A percentile compares a stretch with the other conserved stretches of the same genome.
Evolutionary conservation across 2,888 invertebrate genomes (phyloP).

Genomic region (Drosophila peninsularis): DNA sequence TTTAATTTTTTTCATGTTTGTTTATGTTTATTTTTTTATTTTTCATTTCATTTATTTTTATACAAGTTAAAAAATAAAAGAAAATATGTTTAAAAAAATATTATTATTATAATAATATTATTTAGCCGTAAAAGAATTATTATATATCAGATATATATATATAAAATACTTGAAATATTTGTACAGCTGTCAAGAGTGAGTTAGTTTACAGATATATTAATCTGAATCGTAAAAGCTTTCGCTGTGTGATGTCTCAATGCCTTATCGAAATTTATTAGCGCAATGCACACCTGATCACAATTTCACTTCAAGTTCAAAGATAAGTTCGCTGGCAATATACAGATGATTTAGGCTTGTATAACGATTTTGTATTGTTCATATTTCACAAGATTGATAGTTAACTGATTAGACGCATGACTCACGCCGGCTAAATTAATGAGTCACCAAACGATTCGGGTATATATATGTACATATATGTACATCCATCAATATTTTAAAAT

Average conservation of each 20-base stretch:
- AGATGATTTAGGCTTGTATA: conserved; percentile 1
- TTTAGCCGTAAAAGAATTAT: too few species aligned
- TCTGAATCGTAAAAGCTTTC: not conserved
- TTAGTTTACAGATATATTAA: not conserved
- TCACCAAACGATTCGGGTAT: not conserved
- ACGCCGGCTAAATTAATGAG: conserved; percentile 20
- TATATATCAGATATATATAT: not conserved
- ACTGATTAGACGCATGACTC: conserved; percentile 45
- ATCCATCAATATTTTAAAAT: not conserved
- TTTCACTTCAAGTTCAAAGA: conserved; percentile 9
- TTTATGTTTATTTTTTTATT: too few species aligned
- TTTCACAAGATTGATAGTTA: not conserved
- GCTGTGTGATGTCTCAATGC: too few species aligned
- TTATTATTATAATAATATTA: too few species aligned
- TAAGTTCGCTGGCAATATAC: not conserved
- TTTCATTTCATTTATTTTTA: too few species aligned
- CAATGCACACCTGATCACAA: conserved; percentile 19
- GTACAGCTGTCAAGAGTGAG: not conserved
- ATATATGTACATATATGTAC: too few species aligned
- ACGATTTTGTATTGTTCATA: not conserved
- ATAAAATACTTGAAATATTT: not conserved
- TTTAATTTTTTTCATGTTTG: too few species aligned
- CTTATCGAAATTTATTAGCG: not conserved
- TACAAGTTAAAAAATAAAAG: too few species aligned
- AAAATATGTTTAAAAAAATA: too few species aligned